Base-by-base conservation (phyloP, 2,113 vertebrate genomes). In the Motacilla tschutschensis region DNA sequence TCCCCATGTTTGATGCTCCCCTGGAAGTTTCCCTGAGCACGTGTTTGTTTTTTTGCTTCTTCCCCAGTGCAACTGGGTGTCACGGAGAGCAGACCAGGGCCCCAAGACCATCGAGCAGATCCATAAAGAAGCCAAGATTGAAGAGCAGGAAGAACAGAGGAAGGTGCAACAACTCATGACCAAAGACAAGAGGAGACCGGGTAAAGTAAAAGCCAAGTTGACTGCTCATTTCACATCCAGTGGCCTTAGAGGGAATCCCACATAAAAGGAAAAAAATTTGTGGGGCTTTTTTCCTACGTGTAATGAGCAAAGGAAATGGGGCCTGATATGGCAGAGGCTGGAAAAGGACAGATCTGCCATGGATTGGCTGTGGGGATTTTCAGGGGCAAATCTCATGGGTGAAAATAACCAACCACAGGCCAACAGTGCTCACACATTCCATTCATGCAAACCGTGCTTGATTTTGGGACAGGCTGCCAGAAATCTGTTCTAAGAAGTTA, bases 91-190 rank as follows among this genome's bases (percentile, higher is more conserved):
- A 41, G 99, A 99, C 94, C 98, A 98, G 94, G 99, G 99, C 36
- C 99, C 99, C 1, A 99, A 99, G 94, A 99, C 99, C 70, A 99
- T 99, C 1, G 98, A 99, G 96, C 99, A 99, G 97, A 99, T 99
- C 94, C 99, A 99, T 92, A 99, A 99, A 92, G 98, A 99, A 82
- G 99, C 99, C 51, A 99, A 99, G 95, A 99, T 99, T 87, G 99
- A 99, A 95, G 99, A 99, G 93, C 99, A 99, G 78, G 98, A 99
- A 90, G 98, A 99, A 60, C 99, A 99, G 89, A 98, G 98, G 80
- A 99, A 99, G 91, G 99, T 99, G 87, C 99, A 99, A 88, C 98
- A 99, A 94, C 97, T 99, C 82, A 98, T 99, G 97, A 98, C 98
- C 95, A 99, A 99, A 97, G 99, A 99, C 90, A 98, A 99, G 93